Conservation (phyloP, 2,113 vertebrate genomes). For the Chionis minor region DNA sequence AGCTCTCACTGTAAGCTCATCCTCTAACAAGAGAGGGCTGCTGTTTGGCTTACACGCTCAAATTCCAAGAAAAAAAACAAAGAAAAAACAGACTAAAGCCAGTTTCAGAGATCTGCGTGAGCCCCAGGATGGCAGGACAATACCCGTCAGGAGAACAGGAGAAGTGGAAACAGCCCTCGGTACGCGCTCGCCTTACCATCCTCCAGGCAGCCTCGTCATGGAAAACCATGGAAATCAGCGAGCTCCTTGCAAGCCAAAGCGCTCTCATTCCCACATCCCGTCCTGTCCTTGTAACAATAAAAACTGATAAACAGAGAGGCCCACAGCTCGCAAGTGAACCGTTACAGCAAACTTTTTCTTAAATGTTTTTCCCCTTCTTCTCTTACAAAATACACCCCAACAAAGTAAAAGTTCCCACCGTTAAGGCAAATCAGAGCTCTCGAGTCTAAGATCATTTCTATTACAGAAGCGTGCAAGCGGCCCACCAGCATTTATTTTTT, state of each 20-base stretch:
- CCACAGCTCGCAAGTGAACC: neutral
- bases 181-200: neutral
- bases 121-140: neutral
- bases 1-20: neutral
- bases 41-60: neutral
- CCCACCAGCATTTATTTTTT: neutral
- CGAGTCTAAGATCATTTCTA: neutral
- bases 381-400: neutral
- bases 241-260: neutral
- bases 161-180: neutral
- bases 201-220: neutral
- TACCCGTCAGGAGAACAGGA: rapidly evolving
- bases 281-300: neutral
- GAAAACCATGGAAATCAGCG: neutral
- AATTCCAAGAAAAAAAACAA: neutral
- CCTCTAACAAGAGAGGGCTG: neutral
- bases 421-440: neutral
- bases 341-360: neutral
- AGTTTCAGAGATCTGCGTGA: neutral
- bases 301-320: neutral
- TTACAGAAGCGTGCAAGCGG: neutral
- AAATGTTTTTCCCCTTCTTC: neutral
- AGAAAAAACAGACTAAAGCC: neutral
- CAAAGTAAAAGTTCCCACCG: neutral
- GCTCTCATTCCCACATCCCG: neutral